These are phyloP conservation scores for Tetranychus piercei DNA, from an alignment of 2,888 invertebrate genomes.

Conservation along the genomic window DNA sequence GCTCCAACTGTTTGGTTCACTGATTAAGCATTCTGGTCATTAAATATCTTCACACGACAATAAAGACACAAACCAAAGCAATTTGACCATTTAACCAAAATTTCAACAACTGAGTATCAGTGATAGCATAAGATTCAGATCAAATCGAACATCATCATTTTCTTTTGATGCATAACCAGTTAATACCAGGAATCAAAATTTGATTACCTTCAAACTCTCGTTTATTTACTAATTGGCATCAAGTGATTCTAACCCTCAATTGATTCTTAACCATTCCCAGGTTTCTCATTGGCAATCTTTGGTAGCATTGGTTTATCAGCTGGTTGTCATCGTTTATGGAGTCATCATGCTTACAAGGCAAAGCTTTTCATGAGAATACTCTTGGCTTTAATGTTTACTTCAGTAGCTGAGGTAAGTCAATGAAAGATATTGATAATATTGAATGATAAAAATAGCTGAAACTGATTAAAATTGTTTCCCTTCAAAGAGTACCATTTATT, in stretches of 20 bases:
- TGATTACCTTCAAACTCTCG: no score
- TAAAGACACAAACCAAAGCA: no score
- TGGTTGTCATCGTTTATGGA: slow-evolving; percentile 6
- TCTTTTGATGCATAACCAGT: no score
- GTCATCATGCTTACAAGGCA: slow-evolving; percentile 3
- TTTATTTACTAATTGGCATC: background rate
- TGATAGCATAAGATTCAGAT: no score
- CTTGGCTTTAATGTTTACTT: slow-evolving; percentile 6
- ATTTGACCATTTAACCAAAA: no score
- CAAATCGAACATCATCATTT: no score
- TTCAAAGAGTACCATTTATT: background rate
- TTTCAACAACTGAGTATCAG: no score
- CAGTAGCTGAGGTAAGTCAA: slow-evolving; percentile 2
- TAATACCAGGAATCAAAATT: no score
- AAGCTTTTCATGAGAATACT: slow-evolving; percentile 9
- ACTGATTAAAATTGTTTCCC: background rate
- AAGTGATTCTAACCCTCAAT: background rate
- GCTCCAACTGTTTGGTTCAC: no score
- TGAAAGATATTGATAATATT: background rate
- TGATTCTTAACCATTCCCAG: background rate
- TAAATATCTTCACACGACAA: no score
- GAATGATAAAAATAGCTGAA: background rate
- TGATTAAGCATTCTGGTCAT: no score
- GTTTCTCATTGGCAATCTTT: background rate
- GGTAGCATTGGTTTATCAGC: slow-evolving; percentile 7